phyloP scores from a whole-genome alignment of 2,113 vertebrate genomes.

The Callipepla squamata region DNA sequence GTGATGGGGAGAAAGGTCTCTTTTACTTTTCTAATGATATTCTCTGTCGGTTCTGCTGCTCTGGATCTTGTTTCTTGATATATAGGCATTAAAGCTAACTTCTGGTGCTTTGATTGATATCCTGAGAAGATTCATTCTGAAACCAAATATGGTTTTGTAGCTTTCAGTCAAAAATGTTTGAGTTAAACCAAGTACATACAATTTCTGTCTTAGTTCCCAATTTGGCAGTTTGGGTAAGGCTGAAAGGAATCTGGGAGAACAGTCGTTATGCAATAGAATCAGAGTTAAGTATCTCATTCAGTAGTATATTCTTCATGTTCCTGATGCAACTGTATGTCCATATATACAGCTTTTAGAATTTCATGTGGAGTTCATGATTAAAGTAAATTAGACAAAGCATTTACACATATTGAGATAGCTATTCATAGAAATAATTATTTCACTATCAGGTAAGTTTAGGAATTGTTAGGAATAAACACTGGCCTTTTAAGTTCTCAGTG shows the following conservation, averaged over 20 bases:
- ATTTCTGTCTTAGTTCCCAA: not conserved
- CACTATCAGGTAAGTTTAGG: not conserved
- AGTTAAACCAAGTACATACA: not conserved
- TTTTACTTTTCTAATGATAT: not conserved
- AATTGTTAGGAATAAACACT: not conserved
- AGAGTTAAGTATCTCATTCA: not conserved
- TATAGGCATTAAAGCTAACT: not conserved
- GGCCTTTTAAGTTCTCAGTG: not conserved
- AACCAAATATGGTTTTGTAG: not conserved
- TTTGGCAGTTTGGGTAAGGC: not conserved
- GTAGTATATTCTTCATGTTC: not conserved
- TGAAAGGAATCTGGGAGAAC: not conserved
- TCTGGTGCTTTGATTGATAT: not conserved
- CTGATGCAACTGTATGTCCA: not conserved
- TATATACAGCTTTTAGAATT: not conserved
- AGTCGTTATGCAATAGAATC: not conserved
- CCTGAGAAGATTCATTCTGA: not conserved
- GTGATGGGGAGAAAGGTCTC: too few species aligned
- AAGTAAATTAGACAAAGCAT: not conserved
- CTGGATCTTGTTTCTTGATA: not conserved
- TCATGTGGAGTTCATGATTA: rapidly evolving
- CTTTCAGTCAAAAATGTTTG: not conserved
- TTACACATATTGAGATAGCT: not conserved
- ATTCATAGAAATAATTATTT: not conserved
- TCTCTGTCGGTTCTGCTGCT: not conserved